Evolutionary conservation across 2,888 invertebrate genomes (phyloP).

Genomic region (Aelia acuminata): DNA sequence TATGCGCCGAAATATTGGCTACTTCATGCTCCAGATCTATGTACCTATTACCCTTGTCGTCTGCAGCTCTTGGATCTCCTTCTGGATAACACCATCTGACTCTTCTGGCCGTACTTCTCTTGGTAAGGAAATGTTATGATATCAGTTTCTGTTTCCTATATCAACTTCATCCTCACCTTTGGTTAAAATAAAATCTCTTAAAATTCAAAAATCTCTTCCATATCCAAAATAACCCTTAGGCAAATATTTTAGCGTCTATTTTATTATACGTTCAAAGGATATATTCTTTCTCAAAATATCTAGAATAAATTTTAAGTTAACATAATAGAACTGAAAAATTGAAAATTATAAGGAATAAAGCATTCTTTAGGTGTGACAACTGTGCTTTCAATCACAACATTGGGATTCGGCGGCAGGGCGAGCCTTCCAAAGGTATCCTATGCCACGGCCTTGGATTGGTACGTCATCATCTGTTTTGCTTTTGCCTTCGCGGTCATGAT

Average conservation of each 20-base stretch:
- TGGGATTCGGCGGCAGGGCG: constrained; percentile 75
- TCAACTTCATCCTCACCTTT: too few relatives aligned
- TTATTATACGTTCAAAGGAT: too few relatives aligned
- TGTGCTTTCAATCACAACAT: constrained; percentile 76
- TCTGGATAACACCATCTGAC: constrained; percentile 79
- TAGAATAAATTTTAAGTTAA: too few relatives aligned
- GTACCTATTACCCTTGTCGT: constrained; percentile 76
- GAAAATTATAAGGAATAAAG: too few relatives aligned
- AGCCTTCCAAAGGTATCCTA: constrained; percentile 75
- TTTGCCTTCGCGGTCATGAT: constrained; percentile 76
- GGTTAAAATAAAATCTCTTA: too few relatives aligned
- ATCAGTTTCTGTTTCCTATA: too few relatives aligned
- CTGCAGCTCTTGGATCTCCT: constrained; percentile 77
- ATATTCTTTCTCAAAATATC: too few relatives aligned
- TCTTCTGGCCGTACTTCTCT: constrained; percentile 76
- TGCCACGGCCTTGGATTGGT: constrained; percentile 77
- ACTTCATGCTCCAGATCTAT: constrained; percentile 77
- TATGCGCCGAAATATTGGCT: constrained; percentile 69
- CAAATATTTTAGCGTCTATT: too few relatives aligned
- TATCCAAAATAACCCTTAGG: too few relatives aligned
- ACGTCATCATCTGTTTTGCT: constrained; percentile 75
- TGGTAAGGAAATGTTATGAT: constrained; percentile 69
- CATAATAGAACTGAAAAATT: too few relatives aligned
- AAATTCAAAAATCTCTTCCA: too few relatives aligned
- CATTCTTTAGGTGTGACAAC: constrained; percentile 73